These are phyloP conservation scores for Momotus momota DNA, from an alignment of 2,797 vertebrate genomes.

Conservation along the genomic window DNA sequence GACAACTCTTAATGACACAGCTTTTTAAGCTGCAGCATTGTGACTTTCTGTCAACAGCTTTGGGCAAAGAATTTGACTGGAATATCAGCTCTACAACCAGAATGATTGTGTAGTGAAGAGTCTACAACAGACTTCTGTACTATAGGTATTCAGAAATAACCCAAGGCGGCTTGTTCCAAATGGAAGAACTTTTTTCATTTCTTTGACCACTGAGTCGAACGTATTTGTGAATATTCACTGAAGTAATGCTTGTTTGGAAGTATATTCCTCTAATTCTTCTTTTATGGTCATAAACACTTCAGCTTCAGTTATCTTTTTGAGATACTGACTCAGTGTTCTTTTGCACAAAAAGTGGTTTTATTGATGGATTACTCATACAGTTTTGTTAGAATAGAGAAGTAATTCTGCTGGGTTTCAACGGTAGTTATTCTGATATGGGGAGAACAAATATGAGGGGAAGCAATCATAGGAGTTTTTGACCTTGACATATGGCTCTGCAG, in stretches of 20 bases:
- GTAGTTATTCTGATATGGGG: background rate
- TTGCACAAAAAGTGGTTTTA: background rate
- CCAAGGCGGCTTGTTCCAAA: background rate
- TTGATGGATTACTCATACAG: accelerated
- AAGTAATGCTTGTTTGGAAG: background rate
- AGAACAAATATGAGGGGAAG: background rate
- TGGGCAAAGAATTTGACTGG: background rate
- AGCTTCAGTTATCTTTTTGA: background rate
- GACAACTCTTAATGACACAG: background rate
- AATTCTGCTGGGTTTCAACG: accelerated
- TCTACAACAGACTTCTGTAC: background rate
- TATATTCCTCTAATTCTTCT: background rate
- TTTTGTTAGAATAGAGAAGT: background rate
- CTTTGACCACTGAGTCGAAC: background rate
- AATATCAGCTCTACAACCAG: background rate
- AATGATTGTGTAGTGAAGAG: background rate
- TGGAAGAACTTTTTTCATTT: background rate
- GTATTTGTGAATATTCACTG: background rate
- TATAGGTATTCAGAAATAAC: background rate
- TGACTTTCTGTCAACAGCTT: background rate
- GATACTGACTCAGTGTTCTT: background rate
- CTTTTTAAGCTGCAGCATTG: background rate
- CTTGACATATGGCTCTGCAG: background rate
- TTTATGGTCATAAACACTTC: background rate
- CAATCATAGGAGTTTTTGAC: background rate